Percentiles rank a stretch among this genome's conserved stretches.
Conservation (phyloP, 2,113 vertebrate genomes). For the Psittacula cyanocephala region DNA sequence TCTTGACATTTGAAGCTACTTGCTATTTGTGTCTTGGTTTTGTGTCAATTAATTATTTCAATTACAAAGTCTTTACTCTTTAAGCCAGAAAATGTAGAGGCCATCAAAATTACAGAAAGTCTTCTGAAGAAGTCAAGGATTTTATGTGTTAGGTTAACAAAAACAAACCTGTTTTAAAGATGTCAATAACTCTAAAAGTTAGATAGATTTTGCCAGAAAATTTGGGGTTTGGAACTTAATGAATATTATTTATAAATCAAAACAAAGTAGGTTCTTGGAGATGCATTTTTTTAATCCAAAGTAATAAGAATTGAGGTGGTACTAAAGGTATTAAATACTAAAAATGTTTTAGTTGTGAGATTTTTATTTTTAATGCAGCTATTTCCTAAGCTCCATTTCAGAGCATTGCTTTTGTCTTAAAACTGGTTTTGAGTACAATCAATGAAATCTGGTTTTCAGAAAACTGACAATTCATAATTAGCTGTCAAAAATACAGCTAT, state of each 20-base stretch:
- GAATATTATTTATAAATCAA: background rate
- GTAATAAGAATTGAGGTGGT: background rate
- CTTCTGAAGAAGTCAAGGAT: background rate
- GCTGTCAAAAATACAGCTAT: background rate
- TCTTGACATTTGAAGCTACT: background rate
- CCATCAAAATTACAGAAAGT: background rate
- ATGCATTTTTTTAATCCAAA: background rate
- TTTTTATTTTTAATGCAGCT: background rate
- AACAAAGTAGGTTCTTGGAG: background rate
- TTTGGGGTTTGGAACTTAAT: background rate
- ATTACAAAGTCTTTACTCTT: background rate
- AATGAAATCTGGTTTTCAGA: background rate
- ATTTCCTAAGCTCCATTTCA: background rate
- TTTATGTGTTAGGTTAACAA: background rate
- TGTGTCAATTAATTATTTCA: background rate
- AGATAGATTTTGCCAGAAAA: background rate
- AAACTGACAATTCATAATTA: background rate
- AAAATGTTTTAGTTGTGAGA: background rate
- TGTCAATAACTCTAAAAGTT: background rate
- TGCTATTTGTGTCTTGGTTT: background rate
- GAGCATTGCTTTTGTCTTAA: background rate
- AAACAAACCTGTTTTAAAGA: background rate
- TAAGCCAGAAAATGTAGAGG: background rate
- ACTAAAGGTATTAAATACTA: background rate
- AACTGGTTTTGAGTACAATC: background rate